A percentile compares a stretch with the other conserved stretches of the same genome.
phyloP scores from a whole-genome alignment of 2,888 invertebrate species.

The Dicranocentrus wangi region DNA sequence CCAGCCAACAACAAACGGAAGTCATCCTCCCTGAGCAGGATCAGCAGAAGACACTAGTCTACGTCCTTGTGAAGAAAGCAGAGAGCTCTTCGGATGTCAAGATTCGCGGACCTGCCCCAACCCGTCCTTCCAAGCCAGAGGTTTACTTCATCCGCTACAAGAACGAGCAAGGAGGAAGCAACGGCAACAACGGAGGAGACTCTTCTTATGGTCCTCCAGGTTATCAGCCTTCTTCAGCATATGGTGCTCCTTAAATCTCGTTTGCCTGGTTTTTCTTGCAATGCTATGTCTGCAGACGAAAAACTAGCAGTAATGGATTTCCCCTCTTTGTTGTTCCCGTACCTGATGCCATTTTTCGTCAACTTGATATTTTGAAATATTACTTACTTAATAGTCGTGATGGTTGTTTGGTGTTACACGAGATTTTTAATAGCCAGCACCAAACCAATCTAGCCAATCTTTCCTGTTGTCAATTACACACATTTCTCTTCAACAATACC shows the following conservation, averaged over 20 bases:
- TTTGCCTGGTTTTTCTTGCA: background rate
- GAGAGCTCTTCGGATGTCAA: slow-evolving; percentile 32
- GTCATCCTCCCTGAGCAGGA: slow-evolving; percentile 55
- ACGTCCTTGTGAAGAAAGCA: slow-evolving; percentile 52
- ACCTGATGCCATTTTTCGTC: background rate
- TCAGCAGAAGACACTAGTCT: slow-evolving; percentile 53
- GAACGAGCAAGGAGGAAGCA: slow-evolving; percentile 12
- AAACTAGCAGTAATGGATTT: too few relatives aligned
- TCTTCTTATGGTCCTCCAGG: slow-evolving; percentile 45
- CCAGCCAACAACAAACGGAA: slow-evolving; percentile 55
- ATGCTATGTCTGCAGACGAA: background rate
- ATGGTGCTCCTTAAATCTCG: slow-evolving; percentile 32
- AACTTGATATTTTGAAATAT: too few relatives aligned
- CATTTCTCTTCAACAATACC: slow-evolving; percentile 13
- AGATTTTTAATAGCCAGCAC: too few relatives aligned
- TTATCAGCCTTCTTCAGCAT: slow-evolving; percentile 35
- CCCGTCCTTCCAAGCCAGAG: slow-evolving; percentile 59
- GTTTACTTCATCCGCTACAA: slow-evolving; percentile 60
- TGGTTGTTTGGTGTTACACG: too few relatives aligned
- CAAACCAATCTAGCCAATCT: too few relatives aligned
- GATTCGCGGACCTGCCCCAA: slow-evolving; percentile 13
- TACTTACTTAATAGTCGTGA: too few relatives aligned
- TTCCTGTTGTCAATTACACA: too few relatives aligned
- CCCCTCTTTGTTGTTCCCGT: background rate
- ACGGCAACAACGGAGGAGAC: slow-evolving; percentile 12